Evolutionary conservation across 2,113 vertebrate genomes (phyloP).

Genomic region (Pomatorhinus ruficollis): DNA sequence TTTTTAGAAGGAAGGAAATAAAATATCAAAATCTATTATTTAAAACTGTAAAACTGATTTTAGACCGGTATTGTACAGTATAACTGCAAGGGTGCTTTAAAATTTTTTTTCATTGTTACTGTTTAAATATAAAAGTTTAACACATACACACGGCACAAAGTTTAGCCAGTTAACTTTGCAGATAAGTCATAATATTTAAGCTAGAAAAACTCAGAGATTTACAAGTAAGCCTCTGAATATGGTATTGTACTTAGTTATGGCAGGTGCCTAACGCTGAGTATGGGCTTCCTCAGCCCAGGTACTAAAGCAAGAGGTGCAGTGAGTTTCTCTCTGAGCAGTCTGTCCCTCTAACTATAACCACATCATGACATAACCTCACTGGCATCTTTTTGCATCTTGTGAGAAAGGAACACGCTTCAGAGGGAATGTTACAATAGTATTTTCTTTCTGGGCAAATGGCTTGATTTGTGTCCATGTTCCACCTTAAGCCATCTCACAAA

Average conservation of each 20-base stretch:
- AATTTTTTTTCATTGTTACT: neutral
- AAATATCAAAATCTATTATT: neutral
- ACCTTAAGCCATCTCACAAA: neutral
- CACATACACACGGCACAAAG: neutral
- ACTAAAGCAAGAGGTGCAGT: neutral
- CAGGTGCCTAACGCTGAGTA: neutral
- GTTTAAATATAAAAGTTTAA: neutral
- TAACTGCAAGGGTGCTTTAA: neutral
- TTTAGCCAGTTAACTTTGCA: neutral
- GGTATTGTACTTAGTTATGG: neutral
- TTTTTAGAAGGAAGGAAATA: slow-evolving; percentile 10
- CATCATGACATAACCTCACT: neutral
- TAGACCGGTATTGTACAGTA: neutral
- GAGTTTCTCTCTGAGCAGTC: neutral
- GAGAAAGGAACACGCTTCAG: neutral
- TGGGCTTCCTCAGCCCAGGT: neutral
- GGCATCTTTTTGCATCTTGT: neutral
- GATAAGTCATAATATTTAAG: neutral
- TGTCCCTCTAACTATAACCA: neutral
- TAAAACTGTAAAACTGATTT: neutral
- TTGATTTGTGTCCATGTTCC: neutral
- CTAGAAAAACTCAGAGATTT: neutral
- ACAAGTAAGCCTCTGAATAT: neutral
- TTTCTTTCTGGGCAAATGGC: neutral
- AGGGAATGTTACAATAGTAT: neutral